Percentiles rank a stretch among this genome's conserved stretches.
These are phyloP conservation scores for Pteruthius melanotis DNA, from an alignment of 2,113 vertebrate genomes.

Conservation along the genomic window DNA sequence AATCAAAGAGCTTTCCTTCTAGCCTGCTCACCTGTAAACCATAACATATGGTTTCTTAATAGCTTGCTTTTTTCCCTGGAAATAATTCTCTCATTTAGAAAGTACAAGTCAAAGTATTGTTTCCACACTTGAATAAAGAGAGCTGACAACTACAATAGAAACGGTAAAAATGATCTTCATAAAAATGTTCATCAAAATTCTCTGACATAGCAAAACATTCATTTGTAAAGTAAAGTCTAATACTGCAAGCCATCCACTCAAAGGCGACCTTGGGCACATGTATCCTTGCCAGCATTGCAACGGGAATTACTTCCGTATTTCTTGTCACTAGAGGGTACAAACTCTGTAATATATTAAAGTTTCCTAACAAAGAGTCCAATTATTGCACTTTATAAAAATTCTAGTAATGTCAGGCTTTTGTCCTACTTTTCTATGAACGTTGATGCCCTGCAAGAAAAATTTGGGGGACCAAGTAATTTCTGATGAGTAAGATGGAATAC, in stretches of 20 bases:
- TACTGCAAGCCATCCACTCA: conserved; percentile 44
- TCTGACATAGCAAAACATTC: conserved; percentile 72
- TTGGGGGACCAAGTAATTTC: conserved; percentile 14
- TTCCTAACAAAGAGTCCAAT: conserved; percentile 68
- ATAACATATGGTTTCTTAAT: conserved; percentile 1
- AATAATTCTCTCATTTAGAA: conserved; percentile 52
- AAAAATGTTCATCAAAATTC: conserved; percentile 74
- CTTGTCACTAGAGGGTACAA: conserved; percentile 56
- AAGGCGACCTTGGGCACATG: neutral
- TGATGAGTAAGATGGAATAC: neutral
- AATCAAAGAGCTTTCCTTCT: conserved; percentile 4
- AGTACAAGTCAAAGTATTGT: conserved; percentile 56
- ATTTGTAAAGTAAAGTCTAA: conserved; percentile 62
- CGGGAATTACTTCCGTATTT: conserved; percentile 30
- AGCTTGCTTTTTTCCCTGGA: conserved; percentile 25
- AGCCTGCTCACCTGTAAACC: conserved; percentile 30
- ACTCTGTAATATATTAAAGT: conserved; percentile 62
- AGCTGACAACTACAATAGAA: conserved; percentile 68
- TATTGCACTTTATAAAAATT: conserved; percentile 72
- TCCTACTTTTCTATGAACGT: conserved; percentile 61
- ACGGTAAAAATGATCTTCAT: conserved; percentile 71
- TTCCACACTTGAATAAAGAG: conserved; percentile 50
- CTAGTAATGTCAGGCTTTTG: conserved; percentile 62
- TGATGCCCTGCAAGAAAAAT: conserved; percentile 47
- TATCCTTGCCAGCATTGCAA: conserved; percentile 22